A percentile compares a stretch with the other conserved stretches of the same genome.
Evolutionary conservation across 2,888 invertebrate species (phyloP).

Genomic region (Arrhopalites spinosus): DNA sequence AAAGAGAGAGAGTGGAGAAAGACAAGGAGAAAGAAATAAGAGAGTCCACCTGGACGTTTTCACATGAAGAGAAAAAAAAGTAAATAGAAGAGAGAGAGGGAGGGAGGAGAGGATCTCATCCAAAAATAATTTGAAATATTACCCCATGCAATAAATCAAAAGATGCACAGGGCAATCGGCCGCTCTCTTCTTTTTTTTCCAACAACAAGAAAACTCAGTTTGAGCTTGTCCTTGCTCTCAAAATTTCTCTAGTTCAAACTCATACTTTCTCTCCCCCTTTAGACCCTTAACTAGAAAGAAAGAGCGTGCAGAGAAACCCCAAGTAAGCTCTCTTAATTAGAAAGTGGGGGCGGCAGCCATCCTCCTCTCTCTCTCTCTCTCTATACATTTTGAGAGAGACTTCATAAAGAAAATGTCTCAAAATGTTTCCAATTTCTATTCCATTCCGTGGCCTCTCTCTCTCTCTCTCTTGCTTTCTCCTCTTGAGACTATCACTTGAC

Average conservation of each 20-base stretch:
- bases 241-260: neutral
- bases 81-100: no score
- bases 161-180: slow-evolving; percentile 20
- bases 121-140: slow-evolving; percentile 36
- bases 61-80: slow-evolving; percentile 17
- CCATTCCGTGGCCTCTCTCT: no score
- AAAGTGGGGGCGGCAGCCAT: neutral
- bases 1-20: neutral
- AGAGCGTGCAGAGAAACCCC: neutral
- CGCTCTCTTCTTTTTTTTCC: neutral
- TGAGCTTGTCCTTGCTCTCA: no score
- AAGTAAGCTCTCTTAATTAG: slow-evolving; percentile 13
- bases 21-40: neutral
- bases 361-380: no score
- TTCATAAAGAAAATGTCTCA: no score
- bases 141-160: slow-evolving; percentile 32
- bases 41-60: slow-evolving; percentile 29
- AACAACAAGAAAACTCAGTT: no score
- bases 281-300: no score
- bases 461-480: no score
- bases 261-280: no score
- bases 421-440: no score
- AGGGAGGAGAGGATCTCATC: slow-evolving; percentile 26
- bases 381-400: no score
- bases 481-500: neutral